Evolutionary conservation across 2,113 vertebrate species (phyloP), one percentile per base, ranked within the genome.

Genomic region (Lota lota): DNA sequence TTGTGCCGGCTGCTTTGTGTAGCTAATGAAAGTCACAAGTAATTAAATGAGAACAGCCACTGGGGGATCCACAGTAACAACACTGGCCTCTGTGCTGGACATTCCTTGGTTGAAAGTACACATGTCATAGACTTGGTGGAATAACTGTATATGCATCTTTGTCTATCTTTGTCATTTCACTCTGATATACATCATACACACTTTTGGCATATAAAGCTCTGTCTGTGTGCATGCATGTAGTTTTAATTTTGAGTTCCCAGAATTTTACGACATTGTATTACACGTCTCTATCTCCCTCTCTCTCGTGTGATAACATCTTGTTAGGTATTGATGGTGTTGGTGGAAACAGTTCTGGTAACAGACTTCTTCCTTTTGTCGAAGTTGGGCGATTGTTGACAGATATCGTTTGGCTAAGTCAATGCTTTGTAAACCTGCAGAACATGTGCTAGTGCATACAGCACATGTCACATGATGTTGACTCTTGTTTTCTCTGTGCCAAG

Each of bases 21-120:
- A 72, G 64, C 76, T 73, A 74, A 83, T 84, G 73, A 77, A 83
- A 85, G 81, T 79, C 81, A 84, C 79, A 85, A 84, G 79, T 81
- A 73, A 84, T 77, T 81, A 75, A 86, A 72, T 78, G 70, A 83
- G 78, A 60, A 66, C 60, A 79, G 69, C 72, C 47, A 47, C 40
- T 47, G 40, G 68, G 60, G 33, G 40, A 65, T 20, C 67, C 47
- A 24, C 75, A 68, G 36, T 18, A 53, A 66, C 58, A 67, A 28
- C 60, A 61, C 53, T 66, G 24, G 69, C 80, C 65, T 81, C 68
- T 73, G 66, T 58, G 70, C 40, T 19, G 53, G 53, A 14, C 53
- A 18, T 24, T 74, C 16, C 60, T 63, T 24, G 61, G 16, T 70
- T 36, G 74, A 72, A 61, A 8, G 6, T 22, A 24, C 10, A 36